Conservation (phyloP, 2,113 vertebrate species). For the Grallaria varia region DNA sequence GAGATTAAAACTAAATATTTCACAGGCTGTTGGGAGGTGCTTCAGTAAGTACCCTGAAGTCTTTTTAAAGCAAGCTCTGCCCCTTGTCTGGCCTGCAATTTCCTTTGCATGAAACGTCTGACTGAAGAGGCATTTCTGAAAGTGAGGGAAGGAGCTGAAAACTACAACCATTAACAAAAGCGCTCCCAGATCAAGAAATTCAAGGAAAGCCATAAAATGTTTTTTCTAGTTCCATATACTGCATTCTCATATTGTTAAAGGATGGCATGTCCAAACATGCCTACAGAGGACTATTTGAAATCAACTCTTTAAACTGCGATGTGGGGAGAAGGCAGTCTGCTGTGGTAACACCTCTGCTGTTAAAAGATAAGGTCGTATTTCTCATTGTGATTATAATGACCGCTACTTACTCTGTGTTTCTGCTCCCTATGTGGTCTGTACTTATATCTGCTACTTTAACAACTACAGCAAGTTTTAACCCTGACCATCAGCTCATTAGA, state of each 20-base stretch:
- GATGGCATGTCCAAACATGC: constrained; percentile 19
- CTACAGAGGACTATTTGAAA: constrained; percentile 23
- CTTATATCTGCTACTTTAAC: constrained; percentile 45
- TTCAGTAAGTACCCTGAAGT: not conserved
- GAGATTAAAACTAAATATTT: not conserved
- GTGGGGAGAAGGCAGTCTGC: constrained; percentile 19
- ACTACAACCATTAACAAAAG: not conserved
- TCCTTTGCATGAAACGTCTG: not conserved
- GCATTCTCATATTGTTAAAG: not conserved
- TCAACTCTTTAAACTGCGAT: constrained; percentile 40
- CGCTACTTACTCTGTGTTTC: not conserved
- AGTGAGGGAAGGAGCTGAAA: not conserved
- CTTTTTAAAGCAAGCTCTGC: not conserved
- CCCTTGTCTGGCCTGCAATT: not conserved
- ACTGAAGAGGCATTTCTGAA: not conserved
- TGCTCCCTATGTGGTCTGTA: not conserved
- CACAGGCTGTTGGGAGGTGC: not conserved
- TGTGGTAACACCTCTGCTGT: constrained; percentile 45
- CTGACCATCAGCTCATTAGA: not conserved
- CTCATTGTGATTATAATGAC: constrained; percentile 33
- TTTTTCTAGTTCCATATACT: not conserved
- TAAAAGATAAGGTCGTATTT: constrained; percentile 43
- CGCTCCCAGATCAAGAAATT: not conserved
- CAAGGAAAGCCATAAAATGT: not conserved
- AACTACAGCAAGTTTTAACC: not conserved